Conservation (phyloP, 2,888 invertebrate species). For the Ophion ventricosus region DNA sequence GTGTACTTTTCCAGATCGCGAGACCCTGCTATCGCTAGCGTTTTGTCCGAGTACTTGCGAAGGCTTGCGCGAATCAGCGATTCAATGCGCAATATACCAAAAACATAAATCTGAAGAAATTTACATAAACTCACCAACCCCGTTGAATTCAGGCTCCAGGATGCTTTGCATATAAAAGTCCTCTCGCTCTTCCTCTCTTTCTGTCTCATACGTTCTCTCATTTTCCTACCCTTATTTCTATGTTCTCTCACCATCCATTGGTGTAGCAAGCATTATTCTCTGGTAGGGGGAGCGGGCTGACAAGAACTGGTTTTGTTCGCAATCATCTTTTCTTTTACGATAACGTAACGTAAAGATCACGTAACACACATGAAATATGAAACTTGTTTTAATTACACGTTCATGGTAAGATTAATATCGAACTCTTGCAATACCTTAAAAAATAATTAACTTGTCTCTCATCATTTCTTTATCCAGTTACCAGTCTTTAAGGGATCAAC, state of each 20-base stretch:
- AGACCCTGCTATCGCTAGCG: neutral
- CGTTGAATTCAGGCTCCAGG: conserved; percentile 71
- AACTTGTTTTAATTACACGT: too few relatives aligned
- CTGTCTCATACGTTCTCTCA: conserved; percentile 15
- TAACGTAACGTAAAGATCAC: too few relatives aligned
- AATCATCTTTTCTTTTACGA: too few relatives aligned
- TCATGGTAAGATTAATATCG: too few relatives aligned
- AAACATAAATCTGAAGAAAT: conserved; percentile 75
- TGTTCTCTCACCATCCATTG: conserved; percentile 50
- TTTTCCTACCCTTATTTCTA: conserved; percentile 28
- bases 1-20: conserved; percentile 1
- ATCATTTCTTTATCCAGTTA: too few relatives aligned
- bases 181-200: conserved; percentile 53
- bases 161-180: conserved; percentile 75
- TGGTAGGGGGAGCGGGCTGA: too few relatives aligned
- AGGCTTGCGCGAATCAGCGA: conserved; percentile 70
- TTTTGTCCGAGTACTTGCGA: neutral
- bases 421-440: too few relatives aligned
- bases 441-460: too few relatives aligned
- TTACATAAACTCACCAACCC: conserved; percentile 73
- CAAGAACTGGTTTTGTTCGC: too few relatives aligned
- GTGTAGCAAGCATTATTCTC: too few relatives aligned
- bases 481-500: too few relatives aligned
- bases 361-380: too few relatives aligned
- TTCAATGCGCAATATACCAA: conserved; percentile 73